These are phyloP conservation scores for Matsumyia berberina DNA, from an alignment of 2,888 invertebrate species.

Conservation along the genomic window DNA sequence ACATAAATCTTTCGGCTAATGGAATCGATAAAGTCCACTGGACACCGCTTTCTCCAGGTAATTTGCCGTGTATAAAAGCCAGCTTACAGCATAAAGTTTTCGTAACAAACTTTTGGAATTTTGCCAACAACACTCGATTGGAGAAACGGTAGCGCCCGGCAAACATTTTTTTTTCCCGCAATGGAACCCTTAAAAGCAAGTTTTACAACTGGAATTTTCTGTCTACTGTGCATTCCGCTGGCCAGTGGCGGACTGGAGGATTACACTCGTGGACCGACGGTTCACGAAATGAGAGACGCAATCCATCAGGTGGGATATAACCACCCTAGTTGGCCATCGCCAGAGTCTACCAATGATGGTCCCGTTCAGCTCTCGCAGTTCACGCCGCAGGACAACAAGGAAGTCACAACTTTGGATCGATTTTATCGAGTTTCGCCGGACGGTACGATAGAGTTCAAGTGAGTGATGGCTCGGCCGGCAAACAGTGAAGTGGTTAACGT, in stretches of 20 bases:
- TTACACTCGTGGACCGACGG: slow-evolving; percentile 10
- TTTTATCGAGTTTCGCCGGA: slow-evolving; percentile 56
- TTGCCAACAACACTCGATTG: slow-evolving; percentile 23
- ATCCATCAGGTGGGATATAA: slow-evolving; percentile 61
- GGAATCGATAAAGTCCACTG: slow-evolving; percentile 50
- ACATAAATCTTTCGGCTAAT: slow-evolving; percentile 55
- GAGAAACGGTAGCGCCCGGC: too few relatives aligned
- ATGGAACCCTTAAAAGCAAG: slow-evolving; percentile 27
- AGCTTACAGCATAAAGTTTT: slow-evolving; percentile 6
- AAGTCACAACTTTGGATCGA: slow-evolving; percentile 52
- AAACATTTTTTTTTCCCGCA: too few relatives aligned
- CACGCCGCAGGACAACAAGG: neutral
- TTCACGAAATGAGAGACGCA: slow-evolving; percentile 63
- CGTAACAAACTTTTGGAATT: slow-evolving; percentile 35
- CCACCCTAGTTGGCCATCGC: slow-evolving; percentile 23
- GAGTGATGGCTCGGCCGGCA: slow-evolving; percentile 33
- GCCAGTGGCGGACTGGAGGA: slow-evolving; percentile 14
- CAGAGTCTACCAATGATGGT: slow-evolving; percentile 5
- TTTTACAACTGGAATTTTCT: slow-evolving; percentile 25
- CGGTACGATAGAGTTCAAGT: slow-evolving; percentile 55
- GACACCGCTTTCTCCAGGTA: slow-evolving; percentile 18
- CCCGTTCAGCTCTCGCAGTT: neutral
- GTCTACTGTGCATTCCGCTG: slow-evolving; percentile 33
- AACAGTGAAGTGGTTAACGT: slow-evolving; percentile 9
- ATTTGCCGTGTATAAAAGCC: slow-evolving; percentile 47